Evolutionary conservation across 2,888 invertebrate species (phyloP).

Genomic region (Acanthoscelides obtectus): DNA sequence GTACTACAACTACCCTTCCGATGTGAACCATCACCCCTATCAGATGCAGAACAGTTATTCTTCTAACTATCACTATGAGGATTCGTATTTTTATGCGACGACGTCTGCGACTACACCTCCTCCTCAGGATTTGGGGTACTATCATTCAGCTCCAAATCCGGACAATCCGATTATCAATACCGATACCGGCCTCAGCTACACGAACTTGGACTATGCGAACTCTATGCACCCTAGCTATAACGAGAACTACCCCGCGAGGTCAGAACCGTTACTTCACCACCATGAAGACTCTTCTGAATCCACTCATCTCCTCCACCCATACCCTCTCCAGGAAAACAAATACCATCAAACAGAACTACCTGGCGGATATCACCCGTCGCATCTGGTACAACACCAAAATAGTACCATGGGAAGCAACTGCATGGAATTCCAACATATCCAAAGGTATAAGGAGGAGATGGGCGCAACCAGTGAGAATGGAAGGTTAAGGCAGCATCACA

Average conservation of each 20-base stretch:
- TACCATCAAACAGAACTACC: slow-evolving; percentile 42
- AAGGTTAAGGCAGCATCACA: slow-evolving; percentile 44
- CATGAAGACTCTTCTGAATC: slow-evolving; percentile 54
- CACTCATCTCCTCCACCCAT: slow-evolving; percentile 44
- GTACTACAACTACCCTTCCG: slow-evolving; percentile 40
- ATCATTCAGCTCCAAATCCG: slow-evolving; percentile 45
- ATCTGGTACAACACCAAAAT: slow-evolving; percentile 27
- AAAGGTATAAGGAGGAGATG: slow-evolving; percentile 60
- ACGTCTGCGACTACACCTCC: slow-evolving; percentile 41
- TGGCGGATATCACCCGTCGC: slow-evolving; percentile 45
- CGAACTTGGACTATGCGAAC: slow-evolving; percentile 75
- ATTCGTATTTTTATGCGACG: slow-evolving; percentile 39
- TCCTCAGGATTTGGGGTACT: slow-evolving; percentile 49
- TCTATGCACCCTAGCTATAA: slow-evolving; percentile 42
- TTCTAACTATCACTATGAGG: slow-evolving; percentile 43
- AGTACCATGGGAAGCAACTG: slow-evolving; percentile 34
- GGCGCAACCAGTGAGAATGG: slow-evolving; percentile 25
- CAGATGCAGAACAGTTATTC: slow-evolving; percentile 45
- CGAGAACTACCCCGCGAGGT: slow-evolving; percentile 33
- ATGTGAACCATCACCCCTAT: slow-evolving; percentile 37
- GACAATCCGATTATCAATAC: slow-evolving; percentile 68
- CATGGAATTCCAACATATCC: slow-evolving; percentile 56
- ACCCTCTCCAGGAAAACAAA: slow-evolving; percentile 52
- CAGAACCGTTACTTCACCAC: slow-evolving; percentile 47
- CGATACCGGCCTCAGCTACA: slow-evolving; percentile 83